Evolutionary conservation across 2,113 vertebrate species (phyloP), one percentile per base, ranked within the genome.

Genomic region (Salvelinus sp.): DNA sequence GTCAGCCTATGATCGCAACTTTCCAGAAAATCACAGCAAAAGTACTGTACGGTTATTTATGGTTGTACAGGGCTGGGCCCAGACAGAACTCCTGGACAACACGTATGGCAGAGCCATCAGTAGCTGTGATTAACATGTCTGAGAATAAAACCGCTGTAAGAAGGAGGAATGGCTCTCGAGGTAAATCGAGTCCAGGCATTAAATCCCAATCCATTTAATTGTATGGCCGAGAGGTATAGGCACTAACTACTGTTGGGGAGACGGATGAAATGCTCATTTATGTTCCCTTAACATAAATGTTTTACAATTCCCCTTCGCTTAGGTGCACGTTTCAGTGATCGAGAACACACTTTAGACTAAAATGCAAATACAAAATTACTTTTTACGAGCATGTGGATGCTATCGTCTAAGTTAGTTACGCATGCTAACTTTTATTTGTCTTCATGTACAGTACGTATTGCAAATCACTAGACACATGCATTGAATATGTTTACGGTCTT

Each of bases 131-230:
- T 91, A 89, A 89, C 85, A 86, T 89, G 90, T 88, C 87, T 90
- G 87, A 85, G 86, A 86, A 83, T 83, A 88, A 79, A 91, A 86
- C 80, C 70, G 68, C 82, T 69, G 79, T 82, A 79, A 18, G 72
- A 88, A 78, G 81, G 87, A 88, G 81, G 70, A 20, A 82, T 81
- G 91, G 91, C 87, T 85, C 73, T 88, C 22, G 74, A 74, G 70
- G 16, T 54, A 54, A 54, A 54, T 54, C 50, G 50, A 18, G 50
- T 54, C 73, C 77, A 76, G 75, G 83, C 88, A 90, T 91, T 89
- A 88, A 91, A 88, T 88, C 79, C 86, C 85, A 81, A 82, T 78
- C 82, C 82, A 81, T 77, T 91, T 90, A 90, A 92, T 92, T 92
- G 90, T 87, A 88, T 68, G 82, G 83, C 82, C 80, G 83, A 80